phyloP scores from a whole-genome alignment of 2,113 vertebrate species.

The Nycticebus coucang region DNA sequence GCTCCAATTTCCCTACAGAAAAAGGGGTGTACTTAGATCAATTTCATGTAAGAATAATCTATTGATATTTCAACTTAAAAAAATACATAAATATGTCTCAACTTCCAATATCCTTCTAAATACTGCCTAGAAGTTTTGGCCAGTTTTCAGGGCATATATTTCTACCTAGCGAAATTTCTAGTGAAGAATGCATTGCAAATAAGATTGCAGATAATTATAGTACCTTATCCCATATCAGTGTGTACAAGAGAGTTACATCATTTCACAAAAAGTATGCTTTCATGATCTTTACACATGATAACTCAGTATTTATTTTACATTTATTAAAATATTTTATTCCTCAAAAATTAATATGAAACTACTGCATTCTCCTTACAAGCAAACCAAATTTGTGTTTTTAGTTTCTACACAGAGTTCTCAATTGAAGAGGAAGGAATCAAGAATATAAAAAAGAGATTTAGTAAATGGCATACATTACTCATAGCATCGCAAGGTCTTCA shows the following conservation, averaged over 20 bases:
- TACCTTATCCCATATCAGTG: fast-evolving
- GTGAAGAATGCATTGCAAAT: not conserved
- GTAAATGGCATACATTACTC: not conserved
- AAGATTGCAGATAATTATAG: not conserved
- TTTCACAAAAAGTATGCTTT: not conserved
- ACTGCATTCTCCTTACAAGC: not conserved
- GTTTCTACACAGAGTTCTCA: not conserved
- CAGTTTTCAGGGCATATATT: not conserved
- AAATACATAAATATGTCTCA: not conserved
- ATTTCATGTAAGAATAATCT: conserved; percentile 30
- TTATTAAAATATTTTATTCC: not conserved
- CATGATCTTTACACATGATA: not conserved
- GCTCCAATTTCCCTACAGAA: not conserved
- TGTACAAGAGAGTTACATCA: not conserved
- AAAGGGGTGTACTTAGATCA: not conserved
- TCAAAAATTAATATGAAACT: not conserved
- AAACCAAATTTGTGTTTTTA: not conserved
- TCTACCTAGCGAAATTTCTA: not conserved
- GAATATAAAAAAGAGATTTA: not conserved
- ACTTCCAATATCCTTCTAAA: not conserved
- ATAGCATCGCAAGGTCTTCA: not conserved
- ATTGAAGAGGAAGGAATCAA: not conserved
- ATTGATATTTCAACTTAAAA: not conserved
- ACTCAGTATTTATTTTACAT: not conserved
- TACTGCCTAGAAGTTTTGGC: not conserved